Evolutionary conservation across 2,888 invertebrate genomes (phyloP).

Genomic region (Itoplectis maculator): DNA sequence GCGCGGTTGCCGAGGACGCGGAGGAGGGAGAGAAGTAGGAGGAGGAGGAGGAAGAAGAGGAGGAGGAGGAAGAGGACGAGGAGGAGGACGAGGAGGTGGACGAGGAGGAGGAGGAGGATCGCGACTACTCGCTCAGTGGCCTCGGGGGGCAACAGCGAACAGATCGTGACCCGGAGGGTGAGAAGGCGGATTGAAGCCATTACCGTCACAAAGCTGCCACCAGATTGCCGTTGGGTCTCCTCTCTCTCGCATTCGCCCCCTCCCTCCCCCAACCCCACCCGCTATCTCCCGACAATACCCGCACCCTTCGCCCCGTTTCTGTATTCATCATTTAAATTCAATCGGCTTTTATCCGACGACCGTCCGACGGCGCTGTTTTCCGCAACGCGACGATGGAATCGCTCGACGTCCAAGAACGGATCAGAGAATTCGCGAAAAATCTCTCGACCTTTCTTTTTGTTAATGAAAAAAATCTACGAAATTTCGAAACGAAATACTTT

Average conservation of each 20-base stretch:
- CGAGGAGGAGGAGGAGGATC: not conserved
- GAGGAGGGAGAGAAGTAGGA: no score
- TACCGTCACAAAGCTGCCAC: conserved; percentile 84
- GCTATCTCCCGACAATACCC: conserved; percentile 38
- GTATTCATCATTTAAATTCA: conserved; percentile 84
- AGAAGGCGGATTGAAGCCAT: conserved; percentile 81
- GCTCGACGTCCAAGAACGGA: conserved; percentile 72
- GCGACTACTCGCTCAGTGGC: conserved; percentile 38
- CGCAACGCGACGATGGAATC: conserved; percentile 78
- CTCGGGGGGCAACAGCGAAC: conserved; percentile 60
- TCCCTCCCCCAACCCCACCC: conserved; percentile 49
- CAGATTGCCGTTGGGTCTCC: conserved; percentile 83
- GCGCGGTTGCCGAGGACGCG: conserved; percentile 38
- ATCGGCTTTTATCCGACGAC: conserved; percentile 84
- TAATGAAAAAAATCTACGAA: not conserved
- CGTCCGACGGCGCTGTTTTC: conserved; percentile 73
- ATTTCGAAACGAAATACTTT: no score
- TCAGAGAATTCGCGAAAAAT: conserved; percentile 73
- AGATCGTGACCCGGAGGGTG: conserved; percentile 65
- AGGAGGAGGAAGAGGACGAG: conserved; percentile 4
- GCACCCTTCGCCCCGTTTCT: conserved; percentile 77
- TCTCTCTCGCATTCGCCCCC: conserved; percentile 69
- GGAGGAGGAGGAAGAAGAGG: not conserved
- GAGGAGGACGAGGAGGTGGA: no score
- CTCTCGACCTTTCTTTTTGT: not conserved